Evolutionary conservation across 2,888 invertebrate species (phyloP).

Genomic region (Acrobasis repandana): DNA sequence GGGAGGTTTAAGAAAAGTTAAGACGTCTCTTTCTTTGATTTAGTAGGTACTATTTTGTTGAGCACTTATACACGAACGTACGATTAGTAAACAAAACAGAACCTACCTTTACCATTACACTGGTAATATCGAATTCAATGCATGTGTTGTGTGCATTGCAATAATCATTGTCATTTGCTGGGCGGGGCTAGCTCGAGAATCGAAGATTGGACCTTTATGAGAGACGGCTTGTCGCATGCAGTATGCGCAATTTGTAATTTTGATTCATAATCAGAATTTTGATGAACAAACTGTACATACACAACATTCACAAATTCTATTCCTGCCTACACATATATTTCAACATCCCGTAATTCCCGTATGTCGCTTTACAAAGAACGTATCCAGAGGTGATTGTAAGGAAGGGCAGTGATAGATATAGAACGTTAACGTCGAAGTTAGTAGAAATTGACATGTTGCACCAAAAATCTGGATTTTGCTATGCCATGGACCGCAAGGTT

Average conservation of each 20-base stretch:
- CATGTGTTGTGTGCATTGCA: conserved; percentile 36
- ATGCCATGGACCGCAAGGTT: too few species aligned
- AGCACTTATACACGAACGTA: too few species aligned
- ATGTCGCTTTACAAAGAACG: too few species aligned
- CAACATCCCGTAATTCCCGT: not conserved
- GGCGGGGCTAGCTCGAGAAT: conserved; percentile 52
- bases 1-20: not conserved
- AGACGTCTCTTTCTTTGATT: not conserved
- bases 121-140: conserved; percentile 9
- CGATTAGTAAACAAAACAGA: not conserved
- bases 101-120: not conserved
- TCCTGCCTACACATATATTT: not conserved
- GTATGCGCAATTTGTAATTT: not conserved
- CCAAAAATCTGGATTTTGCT: too few species aligned
- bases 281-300: not conserved
- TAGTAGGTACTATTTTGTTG: too few species aligned
- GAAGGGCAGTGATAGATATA: too few species aligned
- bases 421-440: too few species aligned
- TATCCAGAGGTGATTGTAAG: too few species aligned
- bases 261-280: not conserved
- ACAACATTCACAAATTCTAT: not conserved
- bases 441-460: too few species aligned
- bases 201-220: conserved; percentile 54
- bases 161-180: conserved; percentile 56
- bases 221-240: conserved; percentile 23